Evolutionary conservation across 2,797 vertebrate genomes (phyloP).

Genomic region (Smutsia temminckii): DNA sequence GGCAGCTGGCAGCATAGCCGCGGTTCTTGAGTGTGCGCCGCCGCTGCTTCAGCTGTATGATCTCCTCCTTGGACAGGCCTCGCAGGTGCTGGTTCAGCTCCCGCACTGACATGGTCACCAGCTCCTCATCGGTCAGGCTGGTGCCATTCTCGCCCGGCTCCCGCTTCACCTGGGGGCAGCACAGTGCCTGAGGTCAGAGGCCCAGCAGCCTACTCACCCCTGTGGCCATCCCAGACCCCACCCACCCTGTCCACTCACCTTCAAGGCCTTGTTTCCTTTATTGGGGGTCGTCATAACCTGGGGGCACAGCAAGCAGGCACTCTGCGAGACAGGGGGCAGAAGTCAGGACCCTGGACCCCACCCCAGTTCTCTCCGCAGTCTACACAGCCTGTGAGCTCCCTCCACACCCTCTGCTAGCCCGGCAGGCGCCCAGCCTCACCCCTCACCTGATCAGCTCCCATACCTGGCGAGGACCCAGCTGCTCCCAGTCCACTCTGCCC

Average conservation of each 20-base stretch:
- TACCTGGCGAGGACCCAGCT: background rate
- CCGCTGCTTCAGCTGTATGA: conserved; percentile 97
- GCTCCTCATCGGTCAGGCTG: conserved; percentile 97
- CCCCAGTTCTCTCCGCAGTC: background rate
- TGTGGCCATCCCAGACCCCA: accelerated
- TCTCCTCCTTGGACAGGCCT: conserved; percentile 97
- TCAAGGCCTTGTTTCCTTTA: conserved; percentile 99
- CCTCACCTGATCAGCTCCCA: background rate
- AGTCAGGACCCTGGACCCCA: conserved; percentile 54
- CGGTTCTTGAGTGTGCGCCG: conserved; percentile 98
- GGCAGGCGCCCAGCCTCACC: background rate
- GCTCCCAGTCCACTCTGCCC: background rate
- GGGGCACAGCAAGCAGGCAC: conserved; percentile 88
- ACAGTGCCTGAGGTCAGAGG: background rate
- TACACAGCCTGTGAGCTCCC: background rate
- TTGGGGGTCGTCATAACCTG: conserved; percentile 99
- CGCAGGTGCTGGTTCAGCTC: conserved; percentile 99
- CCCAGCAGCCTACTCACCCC: background rate
- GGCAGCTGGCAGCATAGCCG: conserved; percentile 97
- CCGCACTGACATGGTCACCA: conserved; percentile 98
- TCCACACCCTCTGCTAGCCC: background rate
- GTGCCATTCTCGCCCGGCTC: conserved; percentile 99
- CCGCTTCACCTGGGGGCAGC: conserved; percentile 93
- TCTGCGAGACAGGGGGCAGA: conserved; percentile 80
- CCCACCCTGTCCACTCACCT: conserved; percentile 85